phyloP scores from a whole-genome alignment of 2,113 vertebrate genomes.

The Megaceryle torquata region DNA sequence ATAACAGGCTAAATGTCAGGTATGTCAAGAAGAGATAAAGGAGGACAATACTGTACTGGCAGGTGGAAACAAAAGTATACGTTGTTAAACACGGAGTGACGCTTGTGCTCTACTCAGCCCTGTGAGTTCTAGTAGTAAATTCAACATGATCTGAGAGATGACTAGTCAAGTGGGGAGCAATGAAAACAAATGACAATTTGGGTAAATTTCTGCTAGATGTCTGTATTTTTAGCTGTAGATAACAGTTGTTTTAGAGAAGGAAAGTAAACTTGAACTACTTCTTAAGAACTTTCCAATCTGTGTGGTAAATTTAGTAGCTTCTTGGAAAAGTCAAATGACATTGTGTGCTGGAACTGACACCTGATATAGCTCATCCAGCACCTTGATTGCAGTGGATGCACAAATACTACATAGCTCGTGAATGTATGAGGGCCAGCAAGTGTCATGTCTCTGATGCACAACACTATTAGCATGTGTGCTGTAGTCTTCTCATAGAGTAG shows the following conservation, averaged over 20 bases:
- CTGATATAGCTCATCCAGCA: neutral
- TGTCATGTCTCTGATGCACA: neutral
- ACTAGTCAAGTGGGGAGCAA: neutral
- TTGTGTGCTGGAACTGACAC: neutral
- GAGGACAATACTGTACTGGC: neutral
- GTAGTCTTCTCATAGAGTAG: neutral
- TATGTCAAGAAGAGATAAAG: neutral
- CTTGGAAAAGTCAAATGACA: neutral
- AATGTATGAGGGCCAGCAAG: neutral
- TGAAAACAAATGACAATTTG: neutral
- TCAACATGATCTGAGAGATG: neutral
- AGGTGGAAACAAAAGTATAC: neutral
- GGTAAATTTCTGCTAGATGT: neutral
- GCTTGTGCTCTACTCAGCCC: neutral
- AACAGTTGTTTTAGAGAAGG: neutral
- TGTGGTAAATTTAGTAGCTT: neutral
- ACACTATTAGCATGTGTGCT: fast-evolving
- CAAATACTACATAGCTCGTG: neutral
- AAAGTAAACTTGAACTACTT: neutral
- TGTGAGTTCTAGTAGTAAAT: neutral
- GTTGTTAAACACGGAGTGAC: neutral
- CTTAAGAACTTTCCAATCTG: neutral
- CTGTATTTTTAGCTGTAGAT: neutral
- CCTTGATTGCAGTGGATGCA: neutral
- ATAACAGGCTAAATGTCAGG: neutral